Base-by-base conservation (phyloP, 2,797 vertebrate genomes). In the Myotis findleyi region DNA sequence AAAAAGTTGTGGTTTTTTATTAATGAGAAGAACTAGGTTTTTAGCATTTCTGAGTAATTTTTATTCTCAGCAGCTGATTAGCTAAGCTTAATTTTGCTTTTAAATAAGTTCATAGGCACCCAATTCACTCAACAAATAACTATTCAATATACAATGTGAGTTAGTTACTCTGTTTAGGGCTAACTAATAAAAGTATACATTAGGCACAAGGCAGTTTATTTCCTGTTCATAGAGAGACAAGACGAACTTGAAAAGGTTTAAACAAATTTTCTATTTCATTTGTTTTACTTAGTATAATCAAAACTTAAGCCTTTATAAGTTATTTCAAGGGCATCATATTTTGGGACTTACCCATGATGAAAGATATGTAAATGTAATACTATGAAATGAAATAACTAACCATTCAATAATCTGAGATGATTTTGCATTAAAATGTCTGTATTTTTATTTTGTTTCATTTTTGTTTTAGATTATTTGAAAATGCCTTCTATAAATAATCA, bases 11-110 rank as follows among this genome's bases (percentile, higher is more conserved):
- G 44, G 6, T 30, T 30, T 53, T n/a, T 93, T 95, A 93, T 88
- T 2, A 97, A 64, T 0, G 2, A 77, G n/a, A 68, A 93, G 17
- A 92, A 53, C 59, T 93, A 96, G 21, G 25, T 83, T 93, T 93
- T 64, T n/a, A 73, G 81, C 23, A 49, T 71, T 95, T 83, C 47
- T 17, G 25, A 51, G 33, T 2, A 62, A 93, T 59, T 95, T 91
- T 66, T 94, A 89, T 51, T 83, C 93, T 89, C 27, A 87, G 49
- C 25, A 97, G 23, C 21, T 83, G 10, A 95, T 92, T 94, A 87
- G 91, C 73, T 91, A 82, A 73, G 55, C 9, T 80, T 77, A 59
- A 33, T 66, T 89, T 92, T 91, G 64, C 23, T 86, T 93, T 85
- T 69, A 76, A 92, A 49, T 89, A 85, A 85, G 36, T 68, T 47